A percentile compares a stretch with the other conserved stretches of the same genome.
phyloP scores from a whole-genome alignment of 2,797 vertebrate species.

The Decapterus maruadsi region DNA sequence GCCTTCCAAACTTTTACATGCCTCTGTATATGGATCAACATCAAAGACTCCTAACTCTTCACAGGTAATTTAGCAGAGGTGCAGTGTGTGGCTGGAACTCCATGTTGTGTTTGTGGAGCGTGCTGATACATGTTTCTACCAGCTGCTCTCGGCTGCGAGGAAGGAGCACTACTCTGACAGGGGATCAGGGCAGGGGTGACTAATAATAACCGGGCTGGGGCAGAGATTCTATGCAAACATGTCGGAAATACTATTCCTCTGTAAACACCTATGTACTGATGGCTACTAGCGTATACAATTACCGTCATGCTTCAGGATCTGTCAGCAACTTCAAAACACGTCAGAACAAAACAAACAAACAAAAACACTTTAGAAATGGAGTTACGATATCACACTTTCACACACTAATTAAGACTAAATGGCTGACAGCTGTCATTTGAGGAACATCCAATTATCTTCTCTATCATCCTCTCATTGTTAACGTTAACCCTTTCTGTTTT shows the following conservation, averaged over 20 bases:
- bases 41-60: neutral
- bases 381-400: neutral
- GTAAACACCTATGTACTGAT: constrained; percentile 36
- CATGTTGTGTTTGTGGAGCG: constrained; percentile 19
- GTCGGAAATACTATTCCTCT: constrained; percentile 28
- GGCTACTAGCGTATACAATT: constrained; percentile 60
- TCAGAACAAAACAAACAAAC: constrained; percentile 38
- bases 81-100: constrained; percentile 7
- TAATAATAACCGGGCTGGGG: constrained; percentile 57
- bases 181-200: constrained; percentile 59
- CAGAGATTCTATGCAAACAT: constrained; percentile 36
- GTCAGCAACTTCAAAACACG: constrained; percentile 55
- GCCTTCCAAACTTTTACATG: too few relatives aligned
- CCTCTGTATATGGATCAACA: too few relatives aligned
- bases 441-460: too few relatives aligned
- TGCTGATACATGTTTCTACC: constrained; percentile 55
- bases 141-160: constrained; percentile 42
- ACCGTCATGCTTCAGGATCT: constrained; percentile 79
- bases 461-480: too few relatives aligned
- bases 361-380: constrained; percentile 29
- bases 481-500: neutral
- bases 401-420: neutral
- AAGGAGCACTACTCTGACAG: constrained; percentile 44
- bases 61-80: neutral
- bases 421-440: neutral